Evolutionary conservation across 2,888 invertebrate genomes (phyloP).

Genomic region (Theretra japonica): DNA sequence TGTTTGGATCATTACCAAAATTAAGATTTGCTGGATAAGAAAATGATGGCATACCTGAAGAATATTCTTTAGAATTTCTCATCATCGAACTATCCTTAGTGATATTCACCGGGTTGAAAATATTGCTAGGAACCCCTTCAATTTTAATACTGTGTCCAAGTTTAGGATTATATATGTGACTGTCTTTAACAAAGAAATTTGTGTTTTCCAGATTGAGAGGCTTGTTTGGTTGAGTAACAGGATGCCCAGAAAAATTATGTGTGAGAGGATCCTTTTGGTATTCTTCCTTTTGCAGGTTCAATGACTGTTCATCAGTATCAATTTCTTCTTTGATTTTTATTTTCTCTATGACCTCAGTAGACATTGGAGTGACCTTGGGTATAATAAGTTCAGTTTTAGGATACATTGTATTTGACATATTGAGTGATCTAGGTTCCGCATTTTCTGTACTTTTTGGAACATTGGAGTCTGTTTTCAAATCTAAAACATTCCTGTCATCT

Average conservation of each 20-base stretch:
- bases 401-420: slow-evolving; percentile 63
- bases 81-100: slow-evolving; percentile 75
- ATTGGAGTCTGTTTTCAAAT: slow-evolving; percentile 73
- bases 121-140: slow-evolving; percentile 72
- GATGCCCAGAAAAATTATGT: slow-evolving; percentile 73
- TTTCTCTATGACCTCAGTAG: slow-evolving; percentile 77
- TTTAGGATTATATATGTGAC: slow-evolving; percentile 77
- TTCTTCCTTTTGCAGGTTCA: slow-evolving; percentile 77
- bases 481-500: slow-evolving; percentile 71
- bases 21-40: slow-evolving; percentile 72
- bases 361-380: slow-evolving; percentile 85
- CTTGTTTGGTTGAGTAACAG: slow-evolving; percentile 68
- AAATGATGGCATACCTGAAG: slow-evolving; percentile 71
- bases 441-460: slow-evolving; percentile 62
- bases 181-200: slow-evolving; percentile 80
- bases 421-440: slow-evolving; percentile 62
- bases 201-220: slow-evolving; percentile 78
- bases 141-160: slow-evolving; percentile 75
- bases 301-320: slow-evolving; percentile 73
- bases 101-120: slow-evolving; percentile 77
- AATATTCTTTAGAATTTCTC: slow-evolving; percentile 76
- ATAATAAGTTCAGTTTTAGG: slow-evolving; percentile 87
- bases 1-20: slow-evolving; percentile 73
- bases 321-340: slow-evolving; percentile 83
- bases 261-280: slow-evolving; percentile 77